Evolutionary conservation across 2,888 invertebrate genomes (phyloP), one percentile per base, ranked within the genome.

Genomic region (Stenichneumon culpator): DNA sequence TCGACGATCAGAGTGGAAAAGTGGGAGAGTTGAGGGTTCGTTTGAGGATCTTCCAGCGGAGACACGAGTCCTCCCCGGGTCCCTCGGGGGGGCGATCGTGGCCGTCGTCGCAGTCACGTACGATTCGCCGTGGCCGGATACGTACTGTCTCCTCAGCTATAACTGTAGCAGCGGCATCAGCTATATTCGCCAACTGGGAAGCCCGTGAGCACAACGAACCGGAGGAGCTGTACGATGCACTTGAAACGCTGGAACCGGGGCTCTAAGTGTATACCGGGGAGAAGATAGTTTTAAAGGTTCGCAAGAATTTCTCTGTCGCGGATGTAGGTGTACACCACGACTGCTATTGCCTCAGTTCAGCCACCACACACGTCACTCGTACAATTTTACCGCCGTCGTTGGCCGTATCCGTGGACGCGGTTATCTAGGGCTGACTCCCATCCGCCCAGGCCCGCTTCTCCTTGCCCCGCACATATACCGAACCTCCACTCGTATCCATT

Each of bases 401-500:
- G 36, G 36, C 70, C 78, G 74, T 72, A 78, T 73, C 28, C 25
- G 36, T 83, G 74, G 68, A 79, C 74, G 25, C 68, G 52, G 83
- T 83, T 83, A 79, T 79, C 83, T 69, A 63, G 69, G 32, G 69
- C 73, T 60, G 60, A 74, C 74, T 79, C 68, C 69, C 54, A 79
- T 79, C 79, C 73, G 63, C 44, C 70, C 57, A 68, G 28, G 9
- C 22, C 39, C 39, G 7, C 54, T 3, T n/a, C 25, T 28, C 65
- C 73, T 14, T 60, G 36, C 63, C 25, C 28, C 52, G 39, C 60
- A 82, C 77, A 77, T 67, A 79, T 79, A 73, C 83, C 84, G 81
- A 82, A 87, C 77, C 83, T 86, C 87, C 86, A 89, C 89, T 89
- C 88, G 88, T 91, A 89, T 90, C 87, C 87, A 90, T 90, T 90